phyloP scores from a whole-genome alignment of 2,888 invertebrate species.

The Pachydiplax longipennis region DNA sequence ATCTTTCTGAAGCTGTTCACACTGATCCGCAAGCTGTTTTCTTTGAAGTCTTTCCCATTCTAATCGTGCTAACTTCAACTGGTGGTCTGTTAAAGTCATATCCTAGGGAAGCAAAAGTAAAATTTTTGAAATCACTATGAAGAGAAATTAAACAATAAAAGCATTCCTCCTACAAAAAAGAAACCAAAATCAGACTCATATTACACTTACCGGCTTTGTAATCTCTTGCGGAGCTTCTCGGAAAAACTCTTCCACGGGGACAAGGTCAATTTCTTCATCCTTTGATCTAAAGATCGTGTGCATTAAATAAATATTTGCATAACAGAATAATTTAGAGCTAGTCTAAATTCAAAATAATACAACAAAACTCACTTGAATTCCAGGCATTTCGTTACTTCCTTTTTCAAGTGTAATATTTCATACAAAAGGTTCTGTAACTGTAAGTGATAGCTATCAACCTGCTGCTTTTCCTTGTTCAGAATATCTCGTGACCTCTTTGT shows the following conservation, averaged over 20 bases:
- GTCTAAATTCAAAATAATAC: background rate
- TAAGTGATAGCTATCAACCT: slow-evolving; percentile 88
- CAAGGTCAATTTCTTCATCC: slow-evolving; percentile 91
- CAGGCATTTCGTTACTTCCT: slow-evolving; percentile 93
- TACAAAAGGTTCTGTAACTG: slow-evolving; percentile 93
- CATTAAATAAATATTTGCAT: background rate
- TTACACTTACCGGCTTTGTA: slow-evolving; percentile 68
- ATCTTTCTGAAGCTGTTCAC: slow-evolving; percentile 75
- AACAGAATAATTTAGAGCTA: background rate
- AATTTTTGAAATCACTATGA: background rate
- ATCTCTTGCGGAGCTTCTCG: slow-evolving; percentile 76
- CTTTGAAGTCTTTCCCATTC: slow-evolving; percentile 93
- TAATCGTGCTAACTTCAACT: slow-evolving; percentile 81
- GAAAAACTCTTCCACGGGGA: slow-evolving; percentile 84
- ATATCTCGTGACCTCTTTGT: slow-evolving; percentile 83
- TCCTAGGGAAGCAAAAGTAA: slow-evolving; percentile 62
- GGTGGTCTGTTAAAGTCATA: slow-evolving; percentile 76
- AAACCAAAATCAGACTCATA: background rate
- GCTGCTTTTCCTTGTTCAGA: slow-evolving; percentile 82
- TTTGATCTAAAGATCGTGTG: slow-evolving; percentile 70
- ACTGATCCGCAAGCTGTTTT: slow-evolving; percentile 79
- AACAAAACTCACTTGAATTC: slow-evolving; percentile 78
- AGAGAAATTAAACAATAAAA: background rate
- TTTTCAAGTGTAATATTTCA: slow-evolving; percentile 91
- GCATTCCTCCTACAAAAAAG: background rate